A percentile compares a stretch with the other conserved stretches of the same genome.
These are phyloP conservation scores for Sebastes itinus DNA, from an alignment of 2,797 vertebrate genomes.

Conservation along the genomic window DNA sequence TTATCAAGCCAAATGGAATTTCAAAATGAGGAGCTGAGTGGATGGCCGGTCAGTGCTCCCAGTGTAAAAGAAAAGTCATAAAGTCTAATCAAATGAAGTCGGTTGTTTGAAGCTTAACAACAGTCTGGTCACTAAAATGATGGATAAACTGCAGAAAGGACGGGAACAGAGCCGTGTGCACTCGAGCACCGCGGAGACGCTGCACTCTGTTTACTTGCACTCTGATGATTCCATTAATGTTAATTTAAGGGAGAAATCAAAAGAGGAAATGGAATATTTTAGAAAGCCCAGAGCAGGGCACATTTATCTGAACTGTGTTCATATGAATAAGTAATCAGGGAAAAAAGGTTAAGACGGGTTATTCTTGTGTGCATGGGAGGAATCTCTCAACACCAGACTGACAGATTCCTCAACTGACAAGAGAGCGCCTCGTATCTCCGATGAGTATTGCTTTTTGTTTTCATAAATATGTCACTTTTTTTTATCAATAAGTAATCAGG, in stretches of 20 bases:
- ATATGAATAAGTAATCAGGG: constrained; percentile 47
- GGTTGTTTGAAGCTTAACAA: constrained; percentile 26
- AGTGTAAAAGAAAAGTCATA: not conserved
- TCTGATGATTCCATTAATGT: constrained; percentile 65
- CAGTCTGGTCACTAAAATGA: constrained; percentile 10
- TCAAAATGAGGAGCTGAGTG: constrained; percentile 49
- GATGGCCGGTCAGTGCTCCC: constrained; percentile 2
- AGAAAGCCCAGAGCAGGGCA: constrained; percentile 37
- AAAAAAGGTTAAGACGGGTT: constrained; percentile 39
- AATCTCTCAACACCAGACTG: constrained; percentile 9
- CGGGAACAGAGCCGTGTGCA: constrained; percentile 13
- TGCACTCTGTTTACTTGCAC: constrained; percentile 60
- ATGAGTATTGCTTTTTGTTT: not conserved
- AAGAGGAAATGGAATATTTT: constrained; percentile 66
- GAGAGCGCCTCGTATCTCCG: not conserved
- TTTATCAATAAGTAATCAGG: constrained; percentile 25
- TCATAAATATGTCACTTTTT: not conserved
- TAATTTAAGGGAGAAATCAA: constrained; percentile 59
- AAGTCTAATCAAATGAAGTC: constrained; percentile 30
- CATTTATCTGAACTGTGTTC: constrained; percentile 52
- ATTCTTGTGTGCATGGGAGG: constrained; percentile 10
- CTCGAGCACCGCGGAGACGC: constrained; percentile 6
- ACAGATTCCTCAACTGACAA: not conserved
- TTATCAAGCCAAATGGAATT: constrained; percentile 63
- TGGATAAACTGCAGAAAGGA: constrained; percentile 25